Percentiles rank a stretch among this genome's conserved stretches.
Evolutionary conservation across 2,888 invertebrate species (phyloP).

Genomic region (Tenthredo livida): DNA sequence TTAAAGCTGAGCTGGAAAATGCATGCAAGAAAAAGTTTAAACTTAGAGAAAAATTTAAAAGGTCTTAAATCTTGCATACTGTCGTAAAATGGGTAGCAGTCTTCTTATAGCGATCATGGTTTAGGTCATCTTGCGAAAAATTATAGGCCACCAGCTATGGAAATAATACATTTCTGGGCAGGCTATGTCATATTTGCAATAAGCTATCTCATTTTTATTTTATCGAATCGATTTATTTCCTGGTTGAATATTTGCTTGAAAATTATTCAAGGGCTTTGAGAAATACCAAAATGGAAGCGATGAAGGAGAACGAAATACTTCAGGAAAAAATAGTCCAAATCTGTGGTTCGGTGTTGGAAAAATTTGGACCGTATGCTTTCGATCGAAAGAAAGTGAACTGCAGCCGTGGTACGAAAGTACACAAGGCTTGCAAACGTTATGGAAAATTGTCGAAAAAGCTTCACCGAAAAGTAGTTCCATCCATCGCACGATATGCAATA

Average conservation of each 20-base stretch:
- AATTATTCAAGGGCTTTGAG: constrained; percentile 57
- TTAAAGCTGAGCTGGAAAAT: constrained; percentile 59
- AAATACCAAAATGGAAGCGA: constrained; percentile 57
- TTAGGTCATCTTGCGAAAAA: not conserved
- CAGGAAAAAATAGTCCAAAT: constrained; percentile 64
- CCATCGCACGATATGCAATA: not conserved
- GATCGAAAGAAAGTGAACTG: constrained; percentile 24
- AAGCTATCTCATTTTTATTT: not conserved
- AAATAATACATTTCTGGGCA: not conserved
- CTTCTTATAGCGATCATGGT: too few relatives aligned
- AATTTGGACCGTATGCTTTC: constrained; percentile 59
- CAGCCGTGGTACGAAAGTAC: constrained; percentile 41
- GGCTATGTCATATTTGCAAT: too few relatives aligned
- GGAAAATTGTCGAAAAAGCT: constrained; percentile 59
- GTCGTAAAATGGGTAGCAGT: not conserved
- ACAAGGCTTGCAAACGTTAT: constrained; percentile 52
- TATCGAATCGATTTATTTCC: not conserved
- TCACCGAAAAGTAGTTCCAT: constrained; percentile 60
- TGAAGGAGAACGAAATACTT: constrained; percentile 60
- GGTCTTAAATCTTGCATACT: constrained; percentile 45
- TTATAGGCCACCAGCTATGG: not conserved
- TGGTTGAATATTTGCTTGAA: not conserved
- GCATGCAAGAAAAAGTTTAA: constrained; percentile 57
- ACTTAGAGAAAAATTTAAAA: constrained; percentile 62
- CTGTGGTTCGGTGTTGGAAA: constrained; percentile 63